phyloP scores from a whole-genome alignment of 2,797 vertebrate genomes.

The Gambelia wislizenii region DNA sequence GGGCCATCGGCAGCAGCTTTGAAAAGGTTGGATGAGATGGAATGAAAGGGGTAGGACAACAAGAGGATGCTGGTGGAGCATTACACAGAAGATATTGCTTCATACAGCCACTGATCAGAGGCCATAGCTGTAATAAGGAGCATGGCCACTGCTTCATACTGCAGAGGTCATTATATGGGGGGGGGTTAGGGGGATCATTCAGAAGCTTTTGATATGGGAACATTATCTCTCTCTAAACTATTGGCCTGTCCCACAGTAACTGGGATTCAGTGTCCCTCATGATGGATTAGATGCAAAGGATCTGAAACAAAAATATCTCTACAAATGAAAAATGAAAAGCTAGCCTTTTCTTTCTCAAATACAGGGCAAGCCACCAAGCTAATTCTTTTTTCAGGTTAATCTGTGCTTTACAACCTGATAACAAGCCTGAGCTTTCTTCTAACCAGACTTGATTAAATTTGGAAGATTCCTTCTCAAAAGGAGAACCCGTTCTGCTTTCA shows the following conservation, averaged over 20 bases:
- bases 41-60: background rate
- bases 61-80: background rate
- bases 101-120: slow-evolving; percentile 15
- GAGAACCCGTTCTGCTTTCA: slow-evolving; percentile 66
- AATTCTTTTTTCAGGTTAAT: slow-evolving; percentile 76
- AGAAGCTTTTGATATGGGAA: background rate
- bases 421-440: slow-evolving; percentile 73
- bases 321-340: slow-evolving; percentile 50
- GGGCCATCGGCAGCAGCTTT: background rate
- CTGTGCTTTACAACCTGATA: slow-evolving; percentile 73
- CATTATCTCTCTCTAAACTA: slow-evolving; percentile 53
- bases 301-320: slow-evolving; percentile 61
- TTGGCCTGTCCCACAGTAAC: slow-evolving; percentile 49
- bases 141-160: background rate
- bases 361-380: slow-evolving; percentile 64
- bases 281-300: slow-evolving; percentile 62
- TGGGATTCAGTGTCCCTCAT: slow-evolving; percentile 60
- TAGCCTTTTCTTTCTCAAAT: slow-evolving; percentile 63
- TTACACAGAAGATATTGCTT: background rate
- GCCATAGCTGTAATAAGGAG: slow-evolving; percentile 45
- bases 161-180: slow-evolving; percentile 17
- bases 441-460: slow-evolving; percentile 73
- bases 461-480: slow-evolving; percentile 73
- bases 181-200: background rate
- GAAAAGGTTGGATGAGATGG: background rate